Evolutionary conservation across 2,888 invertebrate genomes (phyloP).

Genomic region (Tupiocoris notatus): DNA sequence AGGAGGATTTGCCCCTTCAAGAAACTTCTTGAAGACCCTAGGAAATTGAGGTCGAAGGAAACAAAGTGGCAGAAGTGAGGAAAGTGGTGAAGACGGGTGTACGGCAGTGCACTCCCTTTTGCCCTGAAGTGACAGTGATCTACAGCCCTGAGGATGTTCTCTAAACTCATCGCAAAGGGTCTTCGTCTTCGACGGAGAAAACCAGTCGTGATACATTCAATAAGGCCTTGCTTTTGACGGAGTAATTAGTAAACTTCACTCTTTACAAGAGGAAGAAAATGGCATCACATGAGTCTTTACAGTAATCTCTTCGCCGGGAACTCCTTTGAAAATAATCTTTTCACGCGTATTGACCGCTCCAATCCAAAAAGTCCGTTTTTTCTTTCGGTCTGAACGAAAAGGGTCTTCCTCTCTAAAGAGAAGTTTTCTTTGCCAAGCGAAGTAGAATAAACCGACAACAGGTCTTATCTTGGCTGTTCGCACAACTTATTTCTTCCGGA

Average conservation of each 20-base stretch:
- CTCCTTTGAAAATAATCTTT: not conserved
- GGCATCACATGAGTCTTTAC: not conserved
- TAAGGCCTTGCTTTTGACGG: conserved; percentile 14
- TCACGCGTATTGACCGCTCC: conserved; percentile 24
- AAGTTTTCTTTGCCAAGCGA: conserved; percentile 31
- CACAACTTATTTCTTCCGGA: not conserved
- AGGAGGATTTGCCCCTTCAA: conserved; percentile 4
- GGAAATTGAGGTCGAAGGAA: conserved; percentile 25
- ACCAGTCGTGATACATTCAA: conserved; percentile 3
- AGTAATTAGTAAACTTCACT: conserved; percentile 18
- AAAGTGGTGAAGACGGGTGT: too few relatives aligned
- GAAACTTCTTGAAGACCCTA: conserved; percentile 2
- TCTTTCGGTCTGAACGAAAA: not conserved
- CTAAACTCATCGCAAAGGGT: conserved; percentile 21
- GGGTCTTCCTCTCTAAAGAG: not conserved
- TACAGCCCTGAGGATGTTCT: conserved; percentile 25
- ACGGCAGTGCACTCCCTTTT: not conserved
- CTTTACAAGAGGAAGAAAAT: not conserved
- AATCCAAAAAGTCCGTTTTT: not conserved
- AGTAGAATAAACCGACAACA: conserved; percentile 38
- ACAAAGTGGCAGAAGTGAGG: conserved; percentile 27
- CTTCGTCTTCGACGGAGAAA: not conserved
- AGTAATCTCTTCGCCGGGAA: too few relatives aligned
- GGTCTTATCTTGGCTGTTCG: conserved; percentile 20
- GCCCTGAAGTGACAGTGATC: conserved; percentile 39